Conservation (phyloP, 2,888 invertebrate genomes). For the Mimachlamys varia region DNA sequence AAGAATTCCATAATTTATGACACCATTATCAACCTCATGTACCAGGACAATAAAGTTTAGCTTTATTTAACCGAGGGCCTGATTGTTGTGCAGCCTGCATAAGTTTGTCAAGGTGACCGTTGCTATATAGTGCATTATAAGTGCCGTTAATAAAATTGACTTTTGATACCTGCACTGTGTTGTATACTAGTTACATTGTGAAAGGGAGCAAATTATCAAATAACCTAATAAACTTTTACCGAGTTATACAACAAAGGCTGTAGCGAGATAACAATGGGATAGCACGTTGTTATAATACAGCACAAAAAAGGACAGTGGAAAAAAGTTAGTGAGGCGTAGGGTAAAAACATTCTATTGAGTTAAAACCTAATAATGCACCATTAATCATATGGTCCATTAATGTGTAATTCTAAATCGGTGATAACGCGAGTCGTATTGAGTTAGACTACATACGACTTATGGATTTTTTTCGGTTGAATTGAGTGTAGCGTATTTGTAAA, state of each 20-base stretch:
- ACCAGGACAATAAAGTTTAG: too few relatives aligned
- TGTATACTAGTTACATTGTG: not conserved
- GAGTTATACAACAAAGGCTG: not conserved
- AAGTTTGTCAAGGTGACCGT: too few relatives aligned
- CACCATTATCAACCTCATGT: too few relatives aligned
- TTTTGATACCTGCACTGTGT: not conserved
- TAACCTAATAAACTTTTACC: not conserved
- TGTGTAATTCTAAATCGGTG: constrained; percentile 13
- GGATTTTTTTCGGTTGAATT: constrained; percentile 16
- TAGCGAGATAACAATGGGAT: not conserved
- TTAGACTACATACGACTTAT: not conserved
- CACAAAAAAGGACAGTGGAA: not conserved
- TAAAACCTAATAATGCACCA: constrained; percentile 5
- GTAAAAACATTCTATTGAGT: not conserved
- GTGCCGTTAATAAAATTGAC: too few relatives aligned
- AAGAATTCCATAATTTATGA: too few relatives aligned
- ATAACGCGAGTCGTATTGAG: constrained; percentile 1
- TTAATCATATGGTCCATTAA: constrained; percentile 28
- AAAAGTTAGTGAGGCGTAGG: not conserved
- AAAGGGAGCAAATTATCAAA: not conserved
- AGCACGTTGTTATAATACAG: not conserved
- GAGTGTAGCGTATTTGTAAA: constrained; percentile 8
- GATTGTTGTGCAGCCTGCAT: too few relatives aligned
- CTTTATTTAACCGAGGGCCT: too few relatives aligned
- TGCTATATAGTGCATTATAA: too few relatives aligned